Percentiles rank a stretch among this genome's conserved stretches.
phyloP scores from a whole-genome alignment of 2,113 vertebrate genomes.

The Rhinolophus ferrumequinum region DNA sequence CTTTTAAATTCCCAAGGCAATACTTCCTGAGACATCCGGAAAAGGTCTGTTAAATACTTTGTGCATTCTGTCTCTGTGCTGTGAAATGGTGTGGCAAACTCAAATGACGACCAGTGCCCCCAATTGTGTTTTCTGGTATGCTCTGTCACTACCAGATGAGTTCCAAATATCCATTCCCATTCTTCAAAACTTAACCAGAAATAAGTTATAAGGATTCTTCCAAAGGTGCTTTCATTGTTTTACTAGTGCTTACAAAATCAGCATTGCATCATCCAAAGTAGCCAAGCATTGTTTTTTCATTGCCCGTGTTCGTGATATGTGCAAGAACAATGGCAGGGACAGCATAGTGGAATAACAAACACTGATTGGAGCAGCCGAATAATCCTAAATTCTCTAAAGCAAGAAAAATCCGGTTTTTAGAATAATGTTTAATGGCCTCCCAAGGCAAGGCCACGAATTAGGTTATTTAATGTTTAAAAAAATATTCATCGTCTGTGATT shows the following conservation, averaged over 20 bases:
- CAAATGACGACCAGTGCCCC: not conserved
- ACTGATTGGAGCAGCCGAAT: not conserved
- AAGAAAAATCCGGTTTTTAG: not conserved
- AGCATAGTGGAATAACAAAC: not conserved
- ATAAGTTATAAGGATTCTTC: not conserved
- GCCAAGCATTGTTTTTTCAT: not conserved
- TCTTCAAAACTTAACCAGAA: conserved; percentile 2
- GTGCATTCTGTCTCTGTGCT: not conserved
- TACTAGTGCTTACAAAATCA: not conserved
- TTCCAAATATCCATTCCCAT: not conserved
- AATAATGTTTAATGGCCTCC: not conserved
- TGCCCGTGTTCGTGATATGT: not conserved
- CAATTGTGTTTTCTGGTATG: not conserved
- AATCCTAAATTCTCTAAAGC: not conserved
- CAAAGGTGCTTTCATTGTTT: not conserved
- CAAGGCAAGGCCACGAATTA: not conserved
- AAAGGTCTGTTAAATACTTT: conserved; percentile 30
- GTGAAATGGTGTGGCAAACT: not conserved
- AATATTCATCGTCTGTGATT: not conserved
- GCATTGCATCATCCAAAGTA: not conserved
- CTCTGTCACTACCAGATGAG: not conserved
- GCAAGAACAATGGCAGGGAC: not conserved
- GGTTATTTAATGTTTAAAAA: not conserved
- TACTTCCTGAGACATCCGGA: not conserved
- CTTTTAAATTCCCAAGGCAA: conserved; percentile 52